Evolutionary conservation across 2,888 invertebrate genomes (phyloP), one percentile per base, ranked within the genome.

Genomic region (Tryphoninae sp.): DNA sequence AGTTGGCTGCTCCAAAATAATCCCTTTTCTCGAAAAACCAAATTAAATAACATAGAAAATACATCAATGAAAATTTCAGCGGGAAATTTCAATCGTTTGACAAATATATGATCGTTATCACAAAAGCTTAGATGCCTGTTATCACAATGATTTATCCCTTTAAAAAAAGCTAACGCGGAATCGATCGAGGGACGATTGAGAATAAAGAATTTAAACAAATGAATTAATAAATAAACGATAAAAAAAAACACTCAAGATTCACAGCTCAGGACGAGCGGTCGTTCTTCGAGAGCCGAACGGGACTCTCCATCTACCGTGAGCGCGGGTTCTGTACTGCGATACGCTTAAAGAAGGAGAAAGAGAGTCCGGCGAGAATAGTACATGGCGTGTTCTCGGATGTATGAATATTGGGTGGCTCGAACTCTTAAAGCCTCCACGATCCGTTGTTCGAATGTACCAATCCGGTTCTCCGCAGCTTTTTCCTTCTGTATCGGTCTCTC

Each of bases 361-460:
- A 72, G 73, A 74, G 51, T 45, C 53, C 51, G 19, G 1, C 49
- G 65, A 67, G 75, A 42, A 2, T 45, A 59, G 67, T 33, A 26
- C 23, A 49, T n/a, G 26, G 59, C 49, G 40, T 51, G 16, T 26
- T 58, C 68, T 19, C 11, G 45, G 3, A 23, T 65, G 22, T 22
- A 40, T 40, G 16, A 13, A 64, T 55, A 53, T 72, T 78, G 61
- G 78, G 71, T 73, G 72, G 67, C 73, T 61, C 73, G 78, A 73
- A 51, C 59, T 23, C 42, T 4, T 51, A 64, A 42, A 45, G 45
- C 53, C 42, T 49, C 26, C 65, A 64, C 64, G 80, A 71, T 69
- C 79, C 79, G 79, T 79, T 80, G 80, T 80, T 75, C 80, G 80
- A 80, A 80, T 71, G 74, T 59, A 75, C 75, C 80, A 75, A 80